phyloP scores from a whole-genome alignment of 2,113 vertebrate species.

The Sialia sialis region DNA sequence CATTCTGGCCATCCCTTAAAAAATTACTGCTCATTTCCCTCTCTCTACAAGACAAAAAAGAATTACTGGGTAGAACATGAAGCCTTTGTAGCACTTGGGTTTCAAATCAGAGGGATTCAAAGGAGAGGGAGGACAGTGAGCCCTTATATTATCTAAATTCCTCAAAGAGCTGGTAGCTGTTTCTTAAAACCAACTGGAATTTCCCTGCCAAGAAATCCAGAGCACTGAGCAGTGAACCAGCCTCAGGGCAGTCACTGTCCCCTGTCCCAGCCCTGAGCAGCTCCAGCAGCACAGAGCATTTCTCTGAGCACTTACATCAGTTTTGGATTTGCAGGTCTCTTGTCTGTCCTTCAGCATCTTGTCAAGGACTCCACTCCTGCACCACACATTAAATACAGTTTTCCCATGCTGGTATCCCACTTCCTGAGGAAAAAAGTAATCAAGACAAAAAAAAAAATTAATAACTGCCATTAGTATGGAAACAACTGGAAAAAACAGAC shows the following conservation, averaged over 20 bases:
- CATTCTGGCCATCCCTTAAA: neutral
- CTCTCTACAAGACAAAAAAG: neutral
- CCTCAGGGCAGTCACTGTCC: neutral
- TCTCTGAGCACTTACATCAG: conserved; percentile 73
- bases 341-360: conserved; percentile 89
- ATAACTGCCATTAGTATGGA: neutral
- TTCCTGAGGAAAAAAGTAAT: conserved; percentile 70
- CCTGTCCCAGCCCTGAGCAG: neutral
- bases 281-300: neutral
- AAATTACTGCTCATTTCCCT: neutral
- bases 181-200: neutral
- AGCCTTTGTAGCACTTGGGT: neutral
- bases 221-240: neutral
- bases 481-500: neutral
- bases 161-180: neutral
- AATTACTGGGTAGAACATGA: neutral
- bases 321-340: conserved; percentile 81
- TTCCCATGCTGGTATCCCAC: conserved; percentile 91
- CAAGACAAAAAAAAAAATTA: neutral
- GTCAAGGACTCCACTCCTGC: conserved; percentile 84
- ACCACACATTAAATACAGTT: conserved; percentile 89
- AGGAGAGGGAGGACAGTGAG: neutral
- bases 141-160: neutral
- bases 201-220: neutral
- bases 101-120: neutral